Base-by-base conservation (phyloP, 1,140 invertebrate species). In the Antheraea mylitta region DNA sequence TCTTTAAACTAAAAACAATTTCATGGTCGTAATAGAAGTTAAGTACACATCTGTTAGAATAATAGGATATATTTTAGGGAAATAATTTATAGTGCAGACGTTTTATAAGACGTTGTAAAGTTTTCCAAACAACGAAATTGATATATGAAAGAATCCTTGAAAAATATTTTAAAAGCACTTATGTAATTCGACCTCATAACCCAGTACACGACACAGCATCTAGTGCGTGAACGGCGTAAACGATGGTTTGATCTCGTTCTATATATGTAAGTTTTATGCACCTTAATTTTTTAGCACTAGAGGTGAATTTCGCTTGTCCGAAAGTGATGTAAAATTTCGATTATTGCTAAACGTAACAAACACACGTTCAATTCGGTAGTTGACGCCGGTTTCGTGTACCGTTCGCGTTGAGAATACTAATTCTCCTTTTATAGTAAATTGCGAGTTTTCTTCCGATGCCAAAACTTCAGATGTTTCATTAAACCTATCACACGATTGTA, bases 141-240 rank as follows among this genome's bases (percentile, higher is more conserved):
- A 53, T 53, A 53, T 9, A 13, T 13, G 2, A 42, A 42, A 10
- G 7, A 42, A 8, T 10, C 45, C 45, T 58, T 63, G 63, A 71
- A 62, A 65, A 45, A 66, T 70, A 66, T 72, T 70, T 61, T 22
- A 58, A 53, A 16, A 53, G 45, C 10, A 66, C 60, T 77, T 75
- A 73, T 75, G 72, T 78, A 78, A 78, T 67, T 67, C 64, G 76
- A 70, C 76, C 73, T 73, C 65, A 71, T 75, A 67, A 73, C 72
- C 72, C 16, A 73, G 11, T 73, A 48, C 58, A 60, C 65, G 45
- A 73, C 68, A 81, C 78, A 74, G 78, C 76, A 87, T 87, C 68
- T 82, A 82, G 84, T 87, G 84, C 87, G 85, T 87, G 82, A 86
- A 86, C 71, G 71, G 72, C 70, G 79, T 83, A 77, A 83, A 85